Evolutionary conservation across 2,888 invertebrate genomes (phyloP), one percentile per base, ranked within the genome.

Genomic region (Selenia dentaria): DNA sequence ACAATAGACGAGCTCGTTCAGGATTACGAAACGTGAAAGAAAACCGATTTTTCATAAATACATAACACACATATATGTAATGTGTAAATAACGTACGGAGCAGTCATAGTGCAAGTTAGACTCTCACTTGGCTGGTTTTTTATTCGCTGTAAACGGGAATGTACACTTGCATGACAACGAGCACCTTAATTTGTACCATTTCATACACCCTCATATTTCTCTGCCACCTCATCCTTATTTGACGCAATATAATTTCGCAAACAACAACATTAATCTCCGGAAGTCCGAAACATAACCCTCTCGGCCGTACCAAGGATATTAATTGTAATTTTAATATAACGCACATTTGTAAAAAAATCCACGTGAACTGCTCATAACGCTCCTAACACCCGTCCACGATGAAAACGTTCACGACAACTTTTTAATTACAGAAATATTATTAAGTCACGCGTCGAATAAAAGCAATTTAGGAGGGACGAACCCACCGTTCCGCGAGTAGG

Each of bases 351-450:
- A 63, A 72, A 74, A 70, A 75, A 69, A 64, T 36, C 42, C 65
- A 68, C 69, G 71, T 74, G 75, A 79, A 79, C 78, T 73, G 70
- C 70, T 71, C 67, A 69, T 63, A 70, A 71, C 70, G 65, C 16
- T n/a, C n/a, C n/a, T n/a, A n/a, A n/a, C n/a, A n/a, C 65, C 67
- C 26, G 25, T 11, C 52, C 54, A 71, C 72, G 73, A 73, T 79
- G 74, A 76, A 82, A 81, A 79, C 67, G 71, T 75, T 73, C 67
- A 54, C 69, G 68, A 72, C 69, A 76, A 76, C 75, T 74, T 83
- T 87, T 87, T 86, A 87, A 87, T 87, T 86, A 86, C 85, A 81
- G 76, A 81, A 83, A 83, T 84, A 85, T 77, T 83, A 86, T 86
- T 83, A 84, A 85, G 83, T 83, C 80, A 73, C 70, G 69, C 71